Evolutionary conservation across 30 jellyfish, hydroid and myxozoan species (phyloP).

Genomic region (Turritopsis rubra): DNA sequence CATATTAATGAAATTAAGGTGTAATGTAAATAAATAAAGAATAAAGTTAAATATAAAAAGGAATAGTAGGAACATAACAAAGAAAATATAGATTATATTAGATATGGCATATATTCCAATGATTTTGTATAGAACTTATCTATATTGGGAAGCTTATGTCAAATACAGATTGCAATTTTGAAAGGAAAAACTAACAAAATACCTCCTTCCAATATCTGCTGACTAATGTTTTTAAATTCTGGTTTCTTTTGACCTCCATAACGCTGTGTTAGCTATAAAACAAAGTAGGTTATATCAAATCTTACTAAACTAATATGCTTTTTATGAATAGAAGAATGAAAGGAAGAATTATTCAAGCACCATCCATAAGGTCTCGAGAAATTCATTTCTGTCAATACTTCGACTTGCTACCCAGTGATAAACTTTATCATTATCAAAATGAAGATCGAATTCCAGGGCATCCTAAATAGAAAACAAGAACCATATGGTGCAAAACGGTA

Average conservation of each 20-base stretch:
- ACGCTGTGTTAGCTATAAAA: conserved; percentile 68
- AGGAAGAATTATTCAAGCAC: conserved; percentile 54
- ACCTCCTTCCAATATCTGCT: conserved; percentile 70
- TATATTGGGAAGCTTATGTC: not conserved
- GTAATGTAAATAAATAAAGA: not conserved
- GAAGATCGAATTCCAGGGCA: conserved; percentile 77
- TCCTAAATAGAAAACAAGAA: conserved; percentile 42
- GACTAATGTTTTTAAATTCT: conserved; percentile 69
- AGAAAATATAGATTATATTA: not conserved
- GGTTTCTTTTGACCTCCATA: conserved; percentile 83
- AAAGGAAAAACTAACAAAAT: not conserved
- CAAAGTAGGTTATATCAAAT: not conserved
- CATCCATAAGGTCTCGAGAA: conserved; percentile 71
- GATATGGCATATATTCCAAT: not conserved
- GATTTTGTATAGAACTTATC: not conserved
- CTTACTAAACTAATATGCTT: not conserved
- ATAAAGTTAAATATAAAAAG: not conserved
- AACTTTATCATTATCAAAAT: conserved; percentile 91
- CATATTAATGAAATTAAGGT: not conserved
- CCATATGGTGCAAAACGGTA: too few relatives aligned
- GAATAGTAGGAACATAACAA: not conserved
- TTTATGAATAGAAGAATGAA: not conserved
- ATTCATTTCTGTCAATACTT: conserved; percentile 75
- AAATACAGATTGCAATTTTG: not conserved
- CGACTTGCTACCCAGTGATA: conserved; percentile 95